Evolutionary conservation across 1,140 invertebrate species (phyloP).

Genomic region (Branchinecta lynchi): DNA sequence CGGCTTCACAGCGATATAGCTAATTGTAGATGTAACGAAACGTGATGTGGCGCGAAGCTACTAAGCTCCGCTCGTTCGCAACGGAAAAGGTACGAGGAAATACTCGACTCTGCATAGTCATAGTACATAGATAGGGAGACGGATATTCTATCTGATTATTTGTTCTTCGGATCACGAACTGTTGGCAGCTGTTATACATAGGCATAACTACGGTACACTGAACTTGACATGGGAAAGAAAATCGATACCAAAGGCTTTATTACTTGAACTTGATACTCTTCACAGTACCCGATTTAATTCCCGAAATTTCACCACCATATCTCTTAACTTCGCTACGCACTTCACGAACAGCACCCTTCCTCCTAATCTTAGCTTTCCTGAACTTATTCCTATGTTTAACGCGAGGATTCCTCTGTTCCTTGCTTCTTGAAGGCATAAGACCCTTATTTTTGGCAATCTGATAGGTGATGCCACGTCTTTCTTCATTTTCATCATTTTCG

Average conservation of each 20-base stretch:
- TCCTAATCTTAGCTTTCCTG: slow-evolving; percentile 69
- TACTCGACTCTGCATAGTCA: too few species aligned
- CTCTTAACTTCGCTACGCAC: slow-evolving; percentile 55
- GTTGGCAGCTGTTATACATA: too few species aligned
- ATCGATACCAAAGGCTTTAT: slow-evolving; percentile 10
- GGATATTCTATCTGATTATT: too few species aligned
- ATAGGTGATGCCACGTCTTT: slow-evolving; percentile 69
- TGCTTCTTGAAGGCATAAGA: slow-evolving; percentile 69
- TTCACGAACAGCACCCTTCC: slow-evolving; percentile 68
- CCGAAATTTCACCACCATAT: slow-evolving; percentile 78
- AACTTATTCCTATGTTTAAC: slow-evolving; percentile 84
- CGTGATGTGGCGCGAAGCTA: too few species aligned
- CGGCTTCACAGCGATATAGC: too few species aligned
- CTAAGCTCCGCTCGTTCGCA: too few species aligned
- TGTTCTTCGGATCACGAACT: too few species aligned
- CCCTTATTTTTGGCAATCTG: slow-evolving; percentile 92
- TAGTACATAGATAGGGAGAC: too few species aligned
- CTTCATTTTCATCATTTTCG: slow-evolving; percentile 25
- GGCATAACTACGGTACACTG: too few species aligned
- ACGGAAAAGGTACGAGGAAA: too few species aligned
- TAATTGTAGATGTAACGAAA: too few species aligned
- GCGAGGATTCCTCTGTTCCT: slow-evolving; percentile 78
- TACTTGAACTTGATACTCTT: slow-evolving; percentile 74
- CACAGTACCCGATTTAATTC: slow-evolving; percentile 68
- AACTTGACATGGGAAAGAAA: too few species aligned